Evolutionary conservation across 2,113 vertebrate species (phyloP), one percentile per base, ranked within the genome.

Genomic region (Chlorodrepanis virens): DNA sequence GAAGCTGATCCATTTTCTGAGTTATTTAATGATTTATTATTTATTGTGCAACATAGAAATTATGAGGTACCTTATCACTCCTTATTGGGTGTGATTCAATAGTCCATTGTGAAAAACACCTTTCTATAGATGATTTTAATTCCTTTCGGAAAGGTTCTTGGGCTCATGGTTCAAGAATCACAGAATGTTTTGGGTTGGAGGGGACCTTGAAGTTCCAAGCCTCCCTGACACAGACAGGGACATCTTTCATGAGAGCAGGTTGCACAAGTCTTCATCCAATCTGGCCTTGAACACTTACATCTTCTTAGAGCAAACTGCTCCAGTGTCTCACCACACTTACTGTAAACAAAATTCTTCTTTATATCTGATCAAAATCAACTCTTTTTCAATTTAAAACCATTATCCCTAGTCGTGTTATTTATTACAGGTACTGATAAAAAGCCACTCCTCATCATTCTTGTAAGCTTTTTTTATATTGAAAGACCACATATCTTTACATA

Each of bases 191-290:
- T 79, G 21, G 0, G 4, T 65, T 79, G 21, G 12, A 90, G 56
- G 23, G 6, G 2, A 27, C 4, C 16, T n/a, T 45, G 31, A 23
- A 33, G 3, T 65, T 87, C 6, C 19, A 40, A 27, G 54, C 1
- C 2, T 8, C 14, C 4, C 31, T 37, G 8, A 14, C 14, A 6
- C 3, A 4, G 7, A 25, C 12, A 40, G 9, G 7, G 12, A 35
- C 4, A n/a, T 6, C 6, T 75, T 93, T n/a, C 44, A 37, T 1
- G 3, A 17, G 13, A 77, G 22, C 13, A 69, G 2, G 5, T 39
- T 57, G 7, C 2, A 11, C 11, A 44, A 64, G 64, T 7, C 1
- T 15, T 6, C 11, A 24, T 64, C 25, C 31, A 65, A 1, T 11
- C 10, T 49, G 9, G 17, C 13, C 27, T 78, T 42, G 18, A 86